These are phyloP conservation scores for Drosophila cracens DNA, from an alignment of 2,888 invertebrate species.

Conservation along the genomic window DNA sequence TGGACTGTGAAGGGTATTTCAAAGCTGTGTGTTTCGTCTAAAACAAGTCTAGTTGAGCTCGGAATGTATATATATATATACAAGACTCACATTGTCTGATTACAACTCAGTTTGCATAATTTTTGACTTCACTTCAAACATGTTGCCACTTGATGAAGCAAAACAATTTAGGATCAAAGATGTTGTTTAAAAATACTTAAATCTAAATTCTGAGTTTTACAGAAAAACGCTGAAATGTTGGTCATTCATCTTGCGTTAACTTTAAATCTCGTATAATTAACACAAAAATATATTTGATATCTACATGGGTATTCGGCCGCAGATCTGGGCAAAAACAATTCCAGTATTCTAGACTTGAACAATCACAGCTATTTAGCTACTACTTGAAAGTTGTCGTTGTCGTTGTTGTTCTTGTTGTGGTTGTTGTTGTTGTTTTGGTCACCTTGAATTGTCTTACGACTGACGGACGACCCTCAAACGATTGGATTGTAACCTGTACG, in stretches of 20 bases:
- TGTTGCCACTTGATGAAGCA: neutral
- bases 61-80: neutral
- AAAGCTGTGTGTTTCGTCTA: neutral
- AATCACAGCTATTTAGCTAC: neutral
- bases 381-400: constrained; percentile 51
- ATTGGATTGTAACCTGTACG: constrained; percentile 39
- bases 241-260: neutral
- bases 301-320: neutral
- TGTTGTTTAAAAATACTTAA: neutral
- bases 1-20: neutral
- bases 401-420: neutral
- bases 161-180: neutral
- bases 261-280: neutral
- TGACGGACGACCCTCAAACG: constrained; percentile 40
- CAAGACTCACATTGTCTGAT: neutral
- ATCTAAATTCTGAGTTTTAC: neutral
- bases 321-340: constrained; percentile 1
- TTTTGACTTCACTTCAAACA: neutral
- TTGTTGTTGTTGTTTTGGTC: constrained; percentile 10
- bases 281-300: neutral
- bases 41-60: neutral
- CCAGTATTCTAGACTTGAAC: neutral
- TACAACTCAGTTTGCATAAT: neutral
- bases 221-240: neutral
- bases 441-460: constrained; percentile 46